Conservation (phyloP, 92 coral and sea anemone genomes). For the Metridium senile region DNA sequence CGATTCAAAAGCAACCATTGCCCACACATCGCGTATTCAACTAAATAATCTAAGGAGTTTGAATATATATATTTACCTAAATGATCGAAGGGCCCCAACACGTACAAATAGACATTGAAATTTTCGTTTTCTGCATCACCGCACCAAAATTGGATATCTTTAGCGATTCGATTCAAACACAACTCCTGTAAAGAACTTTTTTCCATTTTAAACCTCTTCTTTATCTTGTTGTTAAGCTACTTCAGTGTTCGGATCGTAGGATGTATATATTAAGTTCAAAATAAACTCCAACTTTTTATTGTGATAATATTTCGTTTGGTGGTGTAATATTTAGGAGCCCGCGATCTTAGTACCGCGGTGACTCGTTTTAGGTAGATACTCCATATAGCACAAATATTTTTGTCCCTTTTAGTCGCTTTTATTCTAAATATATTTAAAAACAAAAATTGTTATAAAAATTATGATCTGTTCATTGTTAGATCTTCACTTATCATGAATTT, state of each 20-base stretch:
- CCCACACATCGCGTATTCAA: too few species aligned
- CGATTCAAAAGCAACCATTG: too few species aligned
- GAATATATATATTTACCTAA: slow-evolving; percentile 36
- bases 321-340: slow-evolving; percentile 28
- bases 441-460: too few species aligned
- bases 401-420: too few species aligned
- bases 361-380: neutral
- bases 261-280: too few species aligned
- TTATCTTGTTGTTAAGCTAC: neutral
- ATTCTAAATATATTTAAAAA: too few species aligned
- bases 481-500: too few species aligned
- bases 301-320: neutral
- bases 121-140: slow-evolving; percentile 9
- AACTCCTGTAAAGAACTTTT: slow-evolving; percentile 44
- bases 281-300: neutral
- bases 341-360: slow-evolving; percentile 14
- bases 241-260: neutral
- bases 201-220: slow-evolving; percentile 8
- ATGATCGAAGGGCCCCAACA: slow-evolving; percentile 78
- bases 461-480: too few species aligned
- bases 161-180: slow-evolving; percentile 59
- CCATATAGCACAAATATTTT: too few species aligned
- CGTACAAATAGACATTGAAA: slow-evolving; percentile 40
- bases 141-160: slow-evolving; percentile 66
- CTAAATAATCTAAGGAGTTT: neutral